Evolutionary conservation across 2,888 invertebrate genomes (phyloP).

Genomic region (Euplagia quadripunctaria): DNA sequence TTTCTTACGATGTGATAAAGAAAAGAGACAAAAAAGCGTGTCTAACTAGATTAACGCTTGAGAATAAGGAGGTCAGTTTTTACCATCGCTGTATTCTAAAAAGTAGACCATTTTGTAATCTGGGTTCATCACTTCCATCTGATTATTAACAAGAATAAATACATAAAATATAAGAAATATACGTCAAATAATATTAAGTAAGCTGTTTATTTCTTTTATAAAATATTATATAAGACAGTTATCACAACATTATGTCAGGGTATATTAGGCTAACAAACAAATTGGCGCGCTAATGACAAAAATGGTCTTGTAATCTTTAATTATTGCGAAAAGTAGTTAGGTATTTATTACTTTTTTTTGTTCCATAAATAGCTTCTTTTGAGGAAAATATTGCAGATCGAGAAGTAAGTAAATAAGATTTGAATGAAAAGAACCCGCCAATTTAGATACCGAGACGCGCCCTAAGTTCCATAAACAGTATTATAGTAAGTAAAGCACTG

Average conservation of each 20-base stretch:
- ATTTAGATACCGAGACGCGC: too few species aligned
- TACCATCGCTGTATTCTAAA: neutral
- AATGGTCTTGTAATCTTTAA: neutral
- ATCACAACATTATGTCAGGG: slow-evolving; percentile 28
- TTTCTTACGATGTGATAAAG: neutral
- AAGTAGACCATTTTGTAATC: slow-evolving; percentile 10
- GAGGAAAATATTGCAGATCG: neutral
- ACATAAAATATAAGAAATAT: slow-evolving; percentile 1
- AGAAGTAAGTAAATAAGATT: too few species aligned
- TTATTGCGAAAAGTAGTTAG: too few species aligned
- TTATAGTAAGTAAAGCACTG: neutral
- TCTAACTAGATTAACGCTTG: neutral
- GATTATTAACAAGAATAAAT: neutral
- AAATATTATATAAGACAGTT: slow-evolving; percentile 37
- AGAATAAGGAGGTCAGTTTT: neutral
- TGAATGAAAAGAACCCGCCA: too few species aligned
- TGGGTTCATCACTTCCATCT: slow-evolving; percentile 1
- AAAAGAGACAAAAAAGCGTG: neutral
- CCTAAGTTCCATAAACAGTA: too few species aligned
- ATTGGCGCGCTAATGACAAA: slow-evolving; percentile 11
- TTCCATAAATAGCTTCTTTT: too few species aligned
- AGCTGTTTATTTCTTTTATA: neutral
- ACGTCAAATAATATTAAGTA: neutral
- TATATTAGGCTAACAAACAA: slow-evolving; percentile 20
- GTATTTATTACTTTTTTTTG: neutral